These are phyloP conservation scores for Thryonomys swinderianus DNA, from an alignment of 2,113 vertebrate species.

Conservation along the genomic window DNA sequence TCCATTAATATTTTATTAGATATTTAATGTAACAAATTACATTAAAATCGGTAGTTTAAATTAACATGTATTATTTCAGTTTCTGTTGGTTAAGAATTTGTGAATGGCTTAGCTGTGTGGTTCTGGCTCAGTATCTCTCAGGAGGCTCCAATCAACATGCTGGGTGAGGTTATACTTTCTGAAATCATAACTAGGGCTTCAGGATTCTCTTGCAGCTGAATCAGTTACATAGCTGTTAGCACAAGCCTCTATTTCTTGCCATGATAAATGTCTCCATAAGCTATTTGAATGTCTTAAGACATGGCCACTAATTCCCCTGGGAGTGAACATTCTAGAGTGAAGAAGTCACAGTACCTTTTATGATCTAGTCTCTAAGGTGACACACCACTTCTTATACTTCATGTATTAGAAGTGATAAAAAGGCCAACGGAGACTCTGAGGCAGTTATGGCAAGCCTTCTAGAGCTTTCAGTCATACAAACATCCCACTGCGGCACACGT, in stretches of 20 bases:
- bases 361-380: background rate
- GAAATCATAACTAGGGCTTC: background rate
- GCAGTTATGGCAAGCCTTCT: background rate
- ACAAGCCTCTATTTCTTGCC: background rate
- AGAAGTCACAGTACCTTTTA: background rate
- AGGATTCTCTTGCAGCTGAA: background rate
- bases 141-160: background rate
- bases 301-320: background rate
- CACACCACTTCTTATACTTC: background rate
- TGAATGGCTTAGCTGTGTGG: background rate
- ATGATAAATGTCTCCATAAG: background rate
- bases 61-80: background rate
- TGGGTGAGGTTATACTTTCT: background rate
- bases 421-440: background rate
- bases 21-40: background rate
- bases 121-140: background rate
- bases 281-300: background rate
- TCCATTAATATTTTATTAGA: background rate
- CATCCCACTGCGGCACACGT: background rate
- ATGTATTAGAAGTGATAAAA: background rate
- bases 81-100: conserved; percentile 17
- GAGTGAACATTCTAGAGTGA: background rate
- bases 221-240: background rate
- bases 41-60: background rate
- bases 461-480: background rate